Base-by-base conservation (phyloP, 2,797 vertebrate species). In the Spinus olivaceus region DNA sequence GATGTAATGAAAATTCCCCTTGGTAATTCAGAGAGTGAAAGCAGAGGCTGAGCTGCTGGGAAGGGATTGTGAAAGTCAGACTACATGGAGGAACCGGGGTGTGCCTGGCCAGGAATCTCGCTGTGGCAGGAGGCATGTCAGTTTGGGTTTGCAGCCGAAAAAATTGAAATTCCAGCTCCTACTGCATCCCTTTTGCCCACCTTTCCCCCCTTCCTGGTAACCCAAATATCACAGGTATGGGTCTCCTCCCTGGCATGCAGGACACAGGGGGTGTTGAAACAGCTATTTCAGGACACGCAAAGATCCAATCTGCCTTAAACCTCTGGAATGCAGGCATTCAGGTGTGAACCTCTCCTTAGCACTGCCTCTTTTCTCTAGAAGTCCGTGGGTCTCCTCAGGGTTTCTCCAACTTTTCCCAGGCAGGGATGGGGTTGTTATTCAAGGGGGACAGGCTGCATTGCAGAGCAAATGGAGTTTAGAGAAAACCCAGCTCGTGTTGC, bases 21-120 rank as follows among this genome's bases (percentile, higher is more conserved):
- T 6, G 12, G 89, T 94, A 50, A 96, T 93, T 91, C 73, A 41
- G 85, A 96, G 95, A 96, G 95, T 84, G 95, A 96, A 96, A 96
- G 95, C 94, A 79, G 91, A 66, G 89, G 82, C 89, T 78, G 87
- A 77, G 63, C 85, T 96, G 82, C 87, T 16, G 91, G 88, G 95
- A 96, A 94, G 35, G 35, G 80, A 33, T 83, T 90, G 89, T 3
- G n/a, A 95, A 96, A 96, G 33, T 44, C 85, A 30, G 21, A 1
- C 44, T 15, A 87, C 64, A 28, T 46, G 70, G 85, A 81, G 72
- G 91, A 64, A n/a, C 28, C 7, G 76, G 93, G 91, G 30, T 56
- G 81, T 81, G 54, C 73, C 13, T 2, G 59, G 50, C 69, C 0
- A 7, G 69, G 73, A 86, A 76, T 64, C 28, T 24, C 27, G 42